A percentile compares a stretch with the other conserved stretches of the same genome.
These are phyloP conservation scores for Chironomus riparius DNA, from an alignment of 2,888 invertebrate genomes.

Conservation along the genomic window DNA sequence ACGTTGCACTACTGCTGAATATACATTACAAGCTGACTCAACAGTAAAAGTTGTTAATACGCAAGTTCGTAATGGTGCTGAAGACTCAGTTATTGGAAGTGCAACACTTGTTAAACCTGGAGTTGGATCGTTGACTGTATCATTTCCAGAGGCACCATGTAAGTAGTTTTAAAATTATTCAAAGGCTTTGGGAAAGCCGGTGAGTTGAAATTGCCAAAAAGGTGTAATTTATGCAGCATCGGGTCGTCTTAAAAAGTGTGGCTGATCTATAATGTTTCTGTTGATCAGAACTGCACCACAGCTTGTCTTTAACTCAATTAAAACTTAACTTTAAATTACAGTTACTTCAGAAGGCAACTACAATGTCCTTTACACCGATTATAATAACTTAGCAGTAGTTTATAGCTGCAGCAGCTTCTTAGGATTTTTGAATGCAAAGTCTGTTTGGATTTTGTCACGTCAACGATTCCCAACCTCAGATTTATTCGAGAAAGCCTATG, in stretches of 20 bases:
- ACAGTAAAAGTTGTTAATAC: constrained; percentile 46
- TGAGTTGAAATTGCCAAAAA: no score
- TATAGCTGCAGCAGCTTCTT: constrained; percentile 47
- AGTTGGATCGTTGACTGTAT: constrained; percentile 32
- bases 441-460: constrained; percentile 34
- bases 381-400: constrained; percentile 48
- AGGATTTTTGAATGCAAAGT: constrained; percentile 24
- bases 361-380: constrained; percentile 55
- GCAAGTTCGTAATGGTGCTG: constrained; percentile 34
- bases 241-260: no score
- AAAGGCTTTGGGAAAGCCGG: no score
- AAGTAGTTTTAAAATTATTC: constrained; percentile 3
- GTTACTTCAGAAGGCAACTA: constrained; percentile 46
- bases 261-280: no score
- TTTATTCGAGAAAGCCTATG: not conserved
- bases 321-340: no score
- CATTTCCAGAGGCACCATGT: constrained; percentile 31
- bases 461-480: constrained; percentile 33
- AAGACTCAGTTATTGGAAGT: constrained; percentile 31
- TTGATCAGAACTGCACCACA: no score
- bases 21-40: constrained; percentile 44
- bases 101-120: constrained; percentile 31
- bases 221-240: no score
- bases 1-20: constrained; percentile 63
- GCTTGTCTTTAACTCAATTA: no score